phyloP scores from a whole-genome alignment of 1,140 invertebrate species.

The Trypoxylus dichotomus region DNA sequence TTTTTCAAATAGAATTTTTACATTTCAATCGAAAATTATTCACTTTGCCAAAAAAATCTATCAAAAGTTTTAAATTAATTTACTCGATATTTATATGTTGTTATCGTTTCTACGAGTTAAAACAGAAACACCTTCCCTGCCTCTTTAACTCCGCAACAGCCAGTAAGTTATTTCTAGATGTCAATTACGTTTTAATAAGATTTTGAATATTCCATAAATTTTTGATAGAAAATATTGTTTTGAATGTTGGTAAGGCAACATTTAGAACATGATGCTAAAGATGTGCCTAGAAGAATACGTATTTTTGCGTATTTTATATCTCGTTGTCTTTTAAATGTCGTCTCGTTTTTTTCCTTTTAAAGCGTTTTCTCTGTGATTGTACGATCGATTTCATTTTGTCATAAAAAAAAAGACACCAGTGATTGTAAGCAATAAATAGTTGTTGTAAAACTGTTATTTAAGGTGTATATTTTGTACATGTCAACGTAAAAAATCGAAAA shows the following conservation, averaged over 20 bases:
- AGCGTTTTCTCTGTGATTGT: not conserved
- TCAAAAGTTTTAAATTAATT: not conserved
- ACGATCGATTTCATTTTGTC: not conserved
- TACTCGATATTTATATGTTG: not conserved
- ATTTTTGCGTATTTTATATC: not conserved
- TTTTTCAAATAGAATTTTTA: no score
- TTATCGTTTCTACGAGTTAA: not conserved
- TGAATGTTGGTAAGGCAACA: slow-evolving; percentile 16
- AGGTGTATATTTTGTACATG: not conserved
- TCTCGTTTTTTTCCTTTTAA: not conserved
- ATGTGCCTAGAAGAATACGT: not conserved
- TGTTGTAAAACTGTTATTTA: not conserved
- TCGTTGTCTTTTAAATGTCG: slow-evolving; percentile 3
- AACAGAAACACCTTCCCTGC: not conserved
- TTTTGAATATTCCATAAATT: not conserved
- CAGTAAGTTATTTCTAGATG: no score
- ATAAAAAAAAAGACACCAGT: slow-evolving; percentile 1
- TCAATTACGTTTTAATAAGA: not conserved
- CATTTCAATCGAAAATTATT: no score
- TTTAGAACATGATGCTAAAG: not conserved
- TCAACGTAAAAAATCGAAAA: not conserved
- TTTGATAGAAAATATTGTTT: not conserved
- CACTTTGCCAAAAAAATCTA: not conserved
- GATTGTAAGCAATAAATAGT: slow-evolving; percentile 16
- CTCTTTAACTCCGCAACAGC: not conserved